Conservation (phyloP, 2,113 vertebrate genomes). For the Narcine bancroftii region DNA sequence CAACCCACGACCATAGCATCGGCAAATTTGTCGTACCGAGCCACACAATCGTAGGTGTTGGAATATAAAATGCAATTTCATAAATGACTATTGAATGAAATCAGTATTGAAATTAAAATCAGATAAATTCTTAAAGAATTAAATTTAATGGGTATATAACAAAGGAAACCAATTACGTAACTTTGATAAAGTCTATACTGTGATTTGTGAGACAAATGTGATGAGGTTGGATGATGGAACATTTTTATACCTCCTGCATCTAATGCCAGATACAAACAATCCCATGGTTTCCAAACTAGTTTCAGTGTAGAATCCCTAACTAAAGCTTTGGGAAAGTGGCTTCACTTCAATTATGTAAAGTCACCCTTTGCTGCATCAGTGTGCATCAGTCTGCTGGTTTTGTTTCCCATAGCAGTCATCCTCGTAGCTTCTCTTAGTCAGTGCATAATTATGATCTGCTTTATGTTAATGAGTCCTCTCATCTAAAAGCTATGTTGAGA, state of each 20-base stretch:
- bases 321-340: background rate
- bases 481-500: background rate
- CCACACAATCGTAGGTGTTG: too few species aligned
- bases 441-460: conserved; percentile 20
- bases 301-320: background rate
- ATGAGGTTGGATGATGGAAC: background rate
- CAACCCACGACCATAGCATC: too few species aligned
- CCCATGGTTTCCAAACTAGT: background rate
- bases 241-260: background rate
- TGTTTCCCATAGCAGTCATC: conserved; percentile 14
- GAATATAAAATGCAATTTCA: background rate
- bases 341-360: conserved; percentile 20
- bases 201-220: background rate
- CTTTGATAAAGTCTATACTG: background rate
- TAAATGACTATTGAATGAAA: background rate
- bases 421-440: conserved; percentile 19
- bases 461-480: background rate
- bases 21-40: too few species aligned
- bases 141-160: background rate
- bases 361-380: conserved; percentile 21
- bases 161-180: background rate
- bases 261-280: background rate
- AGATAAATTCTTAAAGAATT: background rate
- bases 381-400: conserved; percentile 23
- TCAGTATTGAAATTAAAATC: background rate